These are phyloP conservation scores for Drosophila anceps DNA, from an alignment of 2,888 invertebrate species.

Conservation along the genomic window DNA sequence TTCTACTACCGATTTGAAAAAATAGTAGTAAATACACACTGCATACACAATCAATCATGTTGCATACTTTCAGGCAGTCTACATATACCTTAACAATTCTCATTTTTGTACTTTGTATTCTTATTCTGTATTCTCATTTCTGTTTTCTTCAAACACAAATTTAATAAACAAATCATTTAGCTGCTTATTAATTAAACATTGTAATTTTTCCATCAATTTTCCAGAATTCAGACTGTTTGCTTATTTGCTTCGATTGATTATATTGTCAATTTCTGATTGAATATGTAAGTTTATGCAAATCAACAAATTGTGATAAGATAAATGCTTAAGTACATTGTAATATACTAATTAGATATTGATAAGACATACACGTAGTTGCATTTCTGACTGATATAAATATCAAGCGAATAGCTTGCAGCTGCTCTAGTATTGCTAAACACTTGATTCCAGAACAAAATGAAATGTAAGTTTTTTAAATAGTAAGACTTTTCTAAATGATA, in stretches of 20 bases:
- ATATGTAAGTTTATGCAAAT: constrained; percentile 40
- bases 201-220: not conserved
- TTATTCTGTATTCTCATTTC: not conserved
- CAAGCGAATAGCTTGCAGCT: not conserved
- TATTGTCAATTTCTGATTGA: constrained; percentile 26
- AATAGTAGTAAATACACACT: not conserved
- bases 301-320: constrained; percentile 28
- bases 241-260: not conserved
- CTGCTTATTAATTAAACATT: not conserved
- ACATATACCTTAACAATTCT: not conserved
- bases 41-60: too few species aligned
- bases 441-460: constrained; percentile 43
- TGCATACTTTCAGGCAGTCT: constrained; percentile 23
- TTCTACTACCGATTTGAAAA: not conserved
- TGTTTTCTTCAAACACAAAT: not conserved
- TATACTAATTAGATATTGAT: constrained; percentile 59
- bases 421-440: constrained; percentile 11
- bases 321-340: constrained; percentile 43
- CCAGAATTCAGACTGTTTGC: not conserved
- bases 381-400: constrained; percentile 54
- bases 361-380: constrained; percentile 15
- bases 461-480: constrained; percentile 49
- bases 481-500: not conserved
- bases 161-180: not conserved
- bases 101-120: too few species aligned